A percentile compares a stretch with the other conserved stretches of the same genome.
Evolutionary conservation across 2,113 vertebrate genomes (phyloP).

Genomic region (Phrynosoma blainvillii): DNA sequence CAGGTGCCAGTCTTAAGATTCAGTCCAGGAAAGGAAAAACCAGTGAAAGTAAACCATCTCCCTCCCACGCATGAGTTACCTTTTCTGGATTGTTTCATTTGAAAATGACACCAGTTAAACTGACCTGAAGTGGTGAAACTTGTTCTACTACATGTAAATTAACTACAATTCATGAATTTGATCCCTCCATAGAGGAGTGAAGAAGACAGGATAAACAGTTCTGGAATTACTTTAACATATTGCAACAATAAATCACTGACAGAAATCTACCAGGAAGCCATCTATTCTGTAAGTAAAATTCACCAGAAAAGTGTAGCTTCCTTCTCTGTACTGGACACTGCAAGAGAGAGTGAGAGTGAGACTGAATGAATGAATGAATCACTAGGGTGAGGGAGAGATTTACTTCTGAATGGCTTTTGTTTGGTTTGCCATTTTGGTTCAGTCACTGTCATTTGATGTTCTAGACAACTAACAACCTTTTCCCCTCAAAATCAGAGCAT

Average conservation of each 20-base stretch:
- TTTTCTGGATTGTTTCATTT: not conserved
- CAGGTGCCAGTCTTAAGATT: not conserved
- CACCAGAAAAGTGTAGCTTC: not conserved
- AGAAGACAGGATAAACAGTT: conserved; percentile 18
- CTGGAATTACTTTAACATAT: conserved; percentile 22
- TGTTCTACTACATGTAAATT: not conserved
- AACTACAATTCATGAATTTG: conserved; percentile 35
- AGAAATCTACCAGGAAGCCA: not conserved
- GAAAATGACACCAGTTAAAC: conserved; percentile 37
- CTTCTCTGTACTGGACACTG: not conserved
- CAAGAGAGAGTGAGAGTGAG: not conserved
- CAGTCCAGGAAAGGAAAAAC: not conserved
- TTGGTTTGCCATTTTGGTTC: conserved; percentile 1
- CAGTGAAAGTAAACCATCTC: not conserved
- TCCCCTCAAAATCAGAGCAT: not conserved
- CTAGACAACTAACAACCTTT: not conserved
- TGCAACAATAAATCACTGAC: conserved; percentile 13
- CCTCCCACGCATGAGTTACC: not conserved
- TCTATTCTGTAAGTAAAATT: conserved; percentile 19
- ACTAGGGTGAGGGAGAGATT: too few species aligned
- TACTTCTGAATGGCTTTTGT: not conserved
- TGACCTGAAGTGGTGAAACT: conserved; percentile 33
- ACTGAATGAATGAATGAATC: too few species aligned
- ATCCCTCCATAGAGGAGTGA: conserved; percentile 31
- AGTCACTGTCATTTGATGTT: not conserved